These are phyloP conservation scores for Potamilus streckersoni DNA, from an alignment of 1,140 invertebrate species.

Conservation along the genomic window DNA sequence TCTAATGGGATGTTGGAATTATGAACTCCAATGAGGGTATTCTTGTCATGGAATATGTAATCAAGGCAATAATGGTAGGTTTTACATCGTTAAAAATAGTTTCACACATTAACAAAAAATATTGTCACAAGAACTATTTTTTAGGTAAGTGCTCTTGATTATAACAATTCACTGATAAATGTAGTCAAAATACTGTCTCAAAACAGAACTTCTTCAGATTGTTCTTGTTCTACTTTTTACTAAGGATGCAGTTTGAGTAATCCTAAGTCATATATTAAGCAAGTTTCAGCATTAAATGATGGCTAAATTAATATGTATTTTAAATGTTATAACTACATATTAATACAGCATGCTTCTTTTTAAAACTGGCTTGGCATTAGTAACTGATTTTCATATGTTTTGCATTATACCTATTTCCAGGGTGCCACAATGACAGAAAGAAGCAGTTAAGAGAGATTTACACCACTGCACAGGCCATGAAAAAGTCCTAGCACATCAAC, in stretches of 20 bases:
- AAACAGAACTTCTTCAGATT: too few relatives aligned
- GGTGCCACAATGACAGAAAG: constrained; percentile 53
- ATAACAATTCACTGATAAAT: too few relatives aligned
- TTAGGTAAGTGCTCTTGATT: too few relatives aligned
- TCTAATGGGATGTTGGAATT: too few relatives aligned
- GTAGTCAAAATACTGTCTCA: too few relatives aligned
- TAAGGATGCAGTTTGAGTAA: not conserved
- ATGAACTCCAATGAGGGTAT: too few relatives aligned
- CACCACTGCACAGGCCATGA: constrained; percentile 37
- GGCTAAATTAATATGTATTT: not conserved
- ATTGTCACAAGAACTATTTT: too few relatives aligned
- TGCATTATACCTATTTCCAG: constrained; percentile 31
- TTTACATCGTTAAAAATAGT: too few relatives aligned
- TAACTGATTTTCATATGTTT: not conserved
- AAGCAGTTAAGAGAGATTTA: constrained; percentile 56
- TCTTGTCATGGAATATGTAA: too few relatives aligned
- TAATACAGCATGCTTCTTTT: not conserved
- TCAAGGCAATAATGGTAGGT: too few relatives aligned
- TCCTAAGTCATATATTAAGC: not conserved
- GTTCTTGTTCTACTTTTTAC: too few relatives aligned
- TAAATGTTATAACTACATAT: constrained; percentile 6
- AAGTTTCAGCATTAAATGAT: not conserved
- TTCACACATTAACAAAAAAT: too few relatives aligned
- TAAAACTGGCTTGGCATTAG: not conserved
- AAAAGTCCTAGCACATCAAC: constrained; percentile 30